Conservation (phyloP, 2,797 vertebrate genomes). For the Falco novaeseelandiae region DNA sequence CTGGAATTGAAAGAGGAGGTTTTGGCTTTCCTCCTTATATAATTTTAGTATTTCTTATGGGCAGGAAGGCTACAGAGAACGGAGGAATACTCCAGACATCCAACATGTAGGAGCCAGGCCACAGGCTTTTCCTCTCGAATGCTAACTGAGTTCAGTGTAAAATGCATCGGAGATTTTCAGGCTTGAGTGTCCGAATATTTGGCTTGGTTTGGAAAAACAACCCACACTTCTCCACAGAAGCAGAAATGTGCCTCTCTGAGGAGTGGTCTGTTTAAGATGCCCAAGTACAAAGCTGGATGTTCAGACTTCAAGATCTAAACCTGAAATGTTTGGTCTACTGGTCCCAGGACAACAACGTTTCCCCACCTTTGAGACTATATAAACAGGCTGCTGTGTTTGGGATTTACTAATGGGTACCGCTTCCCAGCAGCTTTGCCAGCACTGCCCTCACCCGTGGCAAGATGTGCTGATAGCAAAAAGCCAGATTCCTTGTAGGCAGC, state of each 20-base stretch:
- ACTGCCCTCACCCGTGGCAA: not conserved
- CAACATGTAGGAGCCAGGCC: fast-evolving
- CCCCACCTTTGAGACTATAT: not conserved
- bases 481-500: fast-evolving
- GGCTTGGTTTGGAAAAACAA: not conserved
- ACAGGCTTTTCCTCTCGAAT: not conserved
- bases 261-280: not conserved
- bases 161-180: not conserved
- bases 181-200: not conserved
- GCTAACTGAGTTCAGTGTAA: not conserved
- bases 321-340: not conserved
- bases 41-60: not conserved
- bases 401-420: not conserved
- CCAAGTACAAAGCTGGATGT: not conserved
- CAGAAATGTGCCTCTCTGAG: not conserved
- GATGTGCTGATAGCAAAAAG: not conserved
- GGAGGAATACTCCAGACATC: not conserved
- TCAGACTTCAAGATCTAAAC: not conserved
- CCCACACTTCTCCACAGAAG: not conserved
- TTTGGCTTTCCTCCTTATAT: not conserved
- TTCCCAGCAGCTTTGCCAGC: not conserved
- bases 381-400: not conserved
- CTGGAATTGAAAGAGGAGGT: not conserved
- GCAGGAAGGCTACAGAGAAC: not conserved
- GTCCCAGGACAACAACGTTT: not conserved